phyloP scores from a whole-genome alignment of 1,140 invertebrate genomes.

The Amphibalanus amphitrite region DNA sequence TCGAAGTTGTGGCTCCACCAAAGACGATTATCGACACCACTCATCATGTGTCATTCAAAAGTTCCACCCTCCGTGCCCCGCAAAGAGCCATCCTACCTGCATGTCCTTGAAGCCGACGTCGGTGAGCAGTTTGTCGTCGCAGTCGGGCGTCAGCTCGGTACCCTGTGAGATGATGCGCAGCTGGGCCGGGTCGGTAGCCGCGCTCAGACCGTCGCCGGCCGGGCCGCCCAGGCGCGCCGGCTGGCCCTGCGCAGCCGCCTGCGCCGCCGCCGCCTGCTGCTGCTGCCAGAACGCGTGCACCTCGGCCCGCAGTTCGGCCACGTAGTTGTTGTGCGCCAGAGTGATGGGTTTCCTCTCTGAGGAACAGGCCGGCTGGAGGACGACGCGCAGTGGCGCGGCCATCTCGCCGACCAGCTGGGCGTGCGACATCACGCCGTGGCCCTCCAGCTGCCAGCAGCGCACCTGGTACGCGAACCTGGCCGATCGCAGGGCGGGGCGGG shows the following conservation, averaged over 20 bases:
- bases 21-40: background rate
- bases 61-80: background rate
- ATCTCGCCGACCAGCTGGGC: conserved; percentile 40
- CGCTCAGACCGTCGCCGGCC: too few species aligned
- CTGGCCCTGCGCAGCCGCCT: background rate
- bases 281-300: background rate
- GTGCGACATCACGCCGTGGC: conserved; percentile 48
- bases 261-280: background rate
- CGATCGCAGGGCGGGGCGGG: too few species aligned
- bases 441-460: conserved; percentile 63
- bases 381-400: conserved; percentile 44
- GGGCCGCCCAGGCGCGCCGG: conserved; percentile 25
- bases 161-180: conserved; percentile 83
- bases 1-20: background rate
- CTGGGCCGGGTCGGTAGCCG: too few species aligned
- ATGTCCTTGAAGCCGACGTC: conserved; percentile 81
- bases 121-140: conserved; percentile 70
- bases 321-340: background rate
- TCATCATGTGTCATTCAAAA: background rate
- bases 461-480: conserved; percentile 76
- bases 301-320: background rate
- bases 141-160: conserved; percentile 80
- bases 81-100: conserved; percentile 27
- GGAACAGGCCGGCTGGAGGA: conserved; percentile 68
- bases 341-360: conserved; percentile 31